Conservation (phyloP, 2,888 invertebrate genomes). For the Phrixothrix hirtus region DNA sequence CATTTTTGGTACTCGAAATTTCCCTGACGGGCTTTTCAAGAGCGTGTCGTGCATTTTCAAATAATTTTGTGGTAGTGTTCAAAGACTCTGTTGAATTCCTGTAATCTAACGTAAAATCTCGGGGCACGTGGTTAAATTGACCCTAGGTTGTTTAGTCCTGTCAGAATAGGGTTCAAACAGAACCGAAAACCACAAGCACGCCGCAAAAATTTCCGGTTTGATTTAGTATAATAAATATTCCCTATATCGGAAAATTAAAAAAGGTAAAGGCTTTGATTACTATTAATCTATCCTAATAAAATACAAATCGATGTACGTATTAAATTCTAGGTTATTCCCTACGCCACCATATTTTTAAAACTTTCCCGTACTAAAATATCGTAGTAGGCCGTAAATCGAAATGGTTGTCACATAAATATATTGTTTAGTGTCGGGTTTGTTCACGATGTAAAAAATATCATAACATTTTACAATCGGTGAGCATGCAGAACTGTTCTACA, state of each 20-base stretch:
- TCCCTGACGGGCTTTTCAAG: slow-evolving; percentile 5
- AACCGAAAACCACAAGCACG: slow-evolving; percentile 7
- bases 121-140: slow-evolving; percentile 15
- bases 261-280: too few species aligned
- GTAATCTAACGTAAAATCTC: slow-evolving; percentile 12
- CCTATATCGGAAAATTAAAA: too few species aligned
- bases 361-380: slow-evolving; percentile 19
- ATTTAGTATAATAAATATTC: background rate
- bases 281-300: background rate
- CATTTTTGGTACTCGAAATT: background rate
- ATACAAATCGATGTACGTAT: too few species aligned
- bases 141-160: slow-evolving; percentile 13
- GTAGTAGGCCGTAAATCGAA: slow-evolving; percentile 30
- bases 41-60: slow-evolving; percentile 1
- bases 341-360: slow-evolving; percentile 16
- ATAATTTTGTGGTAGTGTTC: slow-evolving; percentile 2
- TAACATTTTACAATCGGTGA: slow-evolving; percentile 32
- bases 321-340: slow-evolving; percentile 7
- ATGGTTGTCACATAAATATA: slow-evolving; percentile 32
- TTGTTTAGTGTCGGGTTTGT: slow-evolving; percentile 31
- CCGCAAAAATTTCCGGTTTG: slow-evolving; percentile 9
- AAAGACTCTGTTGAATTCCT: slow-evolving; percentile 7
- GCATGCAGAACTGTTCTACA: slow-evolving; percentile 27
- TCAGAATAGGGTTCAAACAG: slow-evolving; percentile 2
- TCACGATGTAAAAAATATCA: slow-evolving; percentile 31